Base-by-base conservation (phyloP, 2,797 vertebrate genomes). In the Xyrichtys novacula region DNA sequence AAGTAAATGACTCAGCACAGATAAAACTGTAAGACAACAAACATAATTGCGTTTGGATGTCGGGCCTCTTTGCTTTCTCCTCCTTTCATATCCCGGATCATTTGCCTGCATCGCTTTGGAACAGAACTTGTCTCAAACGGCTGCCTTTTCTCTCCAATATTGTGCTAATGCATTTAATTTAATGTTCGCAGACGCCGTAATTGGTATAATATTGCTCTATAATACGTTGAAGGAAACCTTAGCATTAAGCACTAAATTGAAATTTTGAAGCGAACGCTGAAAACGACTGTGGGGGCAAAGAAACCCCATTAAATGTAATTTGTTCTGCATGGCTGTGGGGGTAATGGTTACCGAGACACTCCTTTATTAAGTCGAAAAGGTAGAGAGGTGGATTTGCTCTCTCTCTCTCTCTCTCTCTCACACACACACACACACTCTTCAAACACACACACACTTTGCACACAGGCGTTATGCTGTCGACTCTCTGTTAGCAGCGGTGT, bases 251-350 rank as follows among this genome's bases (percentile, higher is more conserved):
- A 94, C 94, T 94, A 96, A 97, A 97, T 96, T 97, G 96, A 96
- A 96, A 96, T 95, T 96, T 95, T 94, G 94, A 96, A 95, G 94
- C 92, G 94, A 96, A 95, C 91, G 92, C 92, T 94, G 91, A 94
- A 95, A 97, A 95, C 94, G 94, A 95, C 95, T 95, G 92, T 92
- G 93, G 95, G 95, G 94, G 92, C 86, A 89, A 94, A 95, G 93
- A 93, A 95, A 95, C 93, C 93, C 95, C 96, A 96, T 97, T 96
- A 97, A 96, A 96, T 96, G 95, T 96, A 96, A 98, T 99, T 97
- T 98, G 96, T 95, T 97, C 96, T 96, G 96, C 95, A 95, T 95
- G 88, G 65, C 95, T 96, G 95, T 95, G 95, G 95, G 95, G 95
- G 85, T 94, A 95, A 96, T 96, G 92, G 95, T 95, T 95, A 94